These are phyloP conservation scores for Drosophila ogumai DNA, from an alignment of 1,140 invertebrate species.

Conservation along the genomic window DNA sequence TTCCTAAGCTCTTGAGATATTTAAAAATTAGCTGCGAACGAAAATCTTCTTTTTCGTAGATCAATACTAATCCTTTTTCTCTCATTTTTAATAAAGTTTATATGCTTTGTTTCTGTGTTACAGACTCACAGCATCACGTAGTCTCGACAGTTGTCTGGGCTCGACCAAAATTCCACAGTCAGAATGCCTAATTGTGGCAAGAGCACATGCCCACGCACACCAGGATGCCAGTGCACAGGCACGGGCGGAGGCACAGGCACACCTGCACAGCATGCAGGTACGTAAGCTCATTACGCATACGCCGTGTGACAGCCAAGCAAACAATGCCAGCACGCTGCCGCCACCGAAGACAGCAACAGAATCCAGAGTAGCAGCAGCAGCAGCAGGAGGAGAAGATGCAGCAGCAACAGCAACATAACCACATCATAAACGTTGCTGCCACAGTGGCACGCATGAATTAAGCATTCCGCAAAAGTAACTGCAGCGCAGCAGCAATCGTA, in stretches of 20 bases:
- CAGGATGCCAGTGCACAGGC: conserved; percentile 18
- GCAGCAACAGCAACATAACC: conserved; percentile 48
- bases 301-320: conserved; percentile 64
- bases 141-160: conserved; percentile 41
- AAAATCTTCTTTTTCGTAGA: neutral
- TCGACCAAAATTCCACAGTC: conserved; percentile 52
- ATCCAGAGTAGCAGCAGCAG: conserved; percentile 37
- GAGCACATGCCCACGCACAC: conserved; percentile 46
- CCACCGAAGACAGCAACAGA: conserved; percentile 35
- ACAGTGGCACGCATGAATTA: conserved; percentile 79
- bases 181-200: conserved; percentile 76
- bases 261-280: conserved; percentile 40
- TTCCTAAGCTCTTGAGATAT: neutral
- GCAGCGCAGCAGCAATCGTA: conserved; percentile 55
- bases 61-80: neutral
- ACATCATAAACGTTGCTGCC: conserved; percentile 78
- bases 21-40: neutral
- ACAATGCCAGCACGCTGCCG: conserved; percentile 57
- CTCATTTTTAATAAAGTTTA: neutral
- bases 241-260: conserved; percentile 30
- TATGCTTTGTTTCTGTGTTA: conserved; percentile 1
- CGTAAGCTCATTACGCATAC: conserved; percentile 78
- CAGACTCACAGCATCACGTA: conserved; percentile 45
- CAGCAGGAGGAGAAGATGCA: neutral
- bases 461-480: conserved; percentile 79